Evolutionary conservation across 1,140 invertebrate genomes (phyloP).

Genomic region (Trypoxylus dichotomus): DNA sequence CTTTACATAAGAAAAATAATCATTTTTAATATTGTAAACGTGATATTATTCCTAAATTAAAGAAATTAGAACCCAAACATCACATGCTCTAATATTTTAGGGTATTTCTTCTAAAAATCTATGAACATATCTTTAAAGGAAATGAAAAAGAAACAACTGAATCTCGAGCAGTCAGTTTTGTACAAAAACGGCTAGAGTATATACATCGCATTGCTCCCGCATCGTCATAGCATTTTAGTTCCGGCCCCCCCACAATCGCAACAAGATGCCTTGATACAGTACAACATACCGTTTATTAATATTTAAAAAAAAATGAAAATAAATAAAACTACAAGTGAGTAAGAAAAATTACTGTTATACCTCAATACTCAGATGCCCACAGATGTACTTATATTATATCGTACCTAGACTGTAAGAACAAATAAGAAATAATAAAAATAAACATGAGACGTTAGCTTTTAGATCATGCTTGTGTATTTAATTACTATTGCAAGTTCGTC

Average conservation of each 20-base stretch:
- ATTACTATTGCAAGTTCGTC: neutral
- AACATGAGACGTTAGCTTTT: slow-evolving; percentile 46
- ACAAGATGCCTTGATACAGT: slow-evolving; percentile 56
- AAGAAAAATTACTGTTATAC: slow-evolving; percentile 52
- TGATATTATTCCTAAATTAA: too few species aligned
- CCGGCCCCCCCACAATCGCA: slow-evolving; percentile 44
- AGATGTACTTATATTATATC: slow-evolving; percentile 56
- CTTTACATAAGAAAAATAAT: too few species aligned
- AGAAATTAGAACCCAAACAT: too few species aligned
- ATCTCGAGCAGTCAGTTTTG: slow-evolving; percentile 23
- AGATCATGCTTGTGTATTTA: slow-evolving; percentile 28
- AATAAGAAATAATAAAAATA: slow-evolving; percentile 28
- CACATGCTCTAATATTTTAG: too few species aligned
- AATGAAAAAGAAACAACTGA: too few species aligned
- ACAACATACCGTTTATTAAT: slow-evolving; percentile 51
- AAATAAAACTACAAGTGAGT: slow-evolving; percentile 46
- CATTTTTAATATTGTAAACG: too few species aligned
- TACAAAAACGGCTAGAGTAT: slow-evolving; percentile 30
- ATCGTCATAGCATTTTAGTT: slow-evolving; percentile 41
- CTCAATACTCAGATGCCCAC: slow-evolving; percentile 55
- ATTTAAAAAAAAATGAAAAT: slow-evolving; percentile 30
- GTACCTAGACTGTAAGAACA: slow-evolving; percentile 45
- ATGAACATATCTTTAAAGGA: too few species aligned
- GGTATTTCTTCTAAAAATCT: too few species aligned
- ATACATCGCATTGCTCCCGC: slow-evolving; percentile 42